Base-by-base conservation (phyloP, 2,888 invertebrate species). In the Ceriagrion tenellum region DNA sequence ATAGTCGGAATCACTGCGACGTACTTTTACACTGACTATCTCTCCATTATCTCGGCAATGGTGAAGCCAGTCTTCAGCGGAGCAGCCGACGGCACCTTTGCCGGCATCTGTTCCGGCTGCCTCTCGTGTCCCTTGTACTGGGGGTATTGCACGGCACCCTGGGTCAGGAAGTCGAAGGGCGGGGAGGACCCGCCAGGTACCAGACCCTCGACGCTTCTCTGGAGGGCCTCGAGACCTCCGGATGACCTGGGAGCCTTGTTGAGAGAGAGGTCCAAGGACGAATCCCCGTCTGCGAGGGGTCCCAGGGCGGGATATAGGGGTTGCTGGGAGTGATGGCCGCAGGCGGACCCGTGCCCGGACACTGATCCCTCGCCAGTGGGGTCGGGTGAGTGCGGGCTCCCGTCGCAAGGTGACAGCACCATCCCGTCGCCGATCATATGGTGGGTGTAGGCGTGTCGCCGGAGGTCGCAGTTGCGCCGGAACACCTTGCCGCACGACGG, bases 401-500 rank as follows among this genome's bases (percentile, higher is more conserved):
- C 69, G 69, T 23, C 69, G 35, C 81, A 81, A 4, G 81, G 81
- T 16, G 81, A 81, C 6, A 81, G 81, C 81, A 81, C 81, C 81
- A 81, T 81, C 35, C 81, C 98, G 96, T 99, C 99, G 0, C 99
- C 99, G 0, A 99, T 98, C 8, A 99, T 98, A 96, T 93, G 93
- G 93, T 99, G 99, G 0, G 99, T 99, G 95, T 99, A 97, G 10
- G 99, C 98, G 97, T 99, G 99, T 95, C 99, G 97, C 95, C 99
- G 97, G 88, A 99, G 97, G 96, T 99, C 99, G 97, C 99, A 99
- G 96, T 99, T 99, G 96, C 99, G 97, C 95, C 99, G 97, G 97
- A 99, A 99, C 6, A 99, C 99, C 96, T 99, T 99, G 95, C 98
- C 98, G 96, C 99, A 99, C 8, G 98, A 98, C 95, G 98, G 98